Conservation (phyloP, 2,797 vertebrate species). For the Setipinna tenuifilis region DNA sequence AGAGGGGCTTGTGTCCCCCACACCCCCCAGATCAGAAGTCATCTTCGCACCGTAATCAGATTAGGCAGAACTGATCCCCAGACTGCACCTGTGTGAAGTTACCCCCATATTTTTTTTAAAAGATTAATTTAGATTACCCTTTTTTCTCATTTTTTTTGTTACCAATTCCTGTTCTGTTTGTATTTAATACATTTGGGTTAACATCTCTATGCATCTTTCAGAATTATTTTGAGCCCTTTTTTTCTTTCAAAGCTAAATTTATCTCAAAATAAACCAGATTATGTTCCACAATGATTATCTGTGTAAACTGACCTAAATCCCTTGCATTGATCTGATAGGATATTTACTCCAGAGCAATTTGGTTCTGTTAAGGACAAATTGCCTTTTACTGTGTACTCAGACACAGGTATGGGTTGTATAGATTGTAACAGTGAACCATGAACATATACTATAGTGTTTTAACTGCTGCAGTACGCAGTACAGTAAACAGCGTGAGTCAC, state of each 20-base stretch:
- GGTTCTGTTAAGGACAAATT: background rate
- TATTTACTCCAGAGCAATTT: background rate
- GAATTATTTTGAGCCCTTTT: background rate
- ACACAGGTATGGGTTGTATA: background rate
- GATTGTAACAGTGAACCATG: background rate
- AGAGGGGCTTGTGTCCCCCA: background rate
- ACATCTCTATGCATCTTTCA: background rate
- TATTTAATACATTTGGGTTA: background rate
- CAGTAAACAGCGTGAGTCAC: background rate
- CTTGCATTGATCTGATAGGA: background rate
- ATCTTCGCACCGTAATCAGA: slow-evolving; percentile 2
- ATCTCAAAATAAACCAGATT: background rate
- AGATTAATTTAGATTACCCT: too few relatives aligned
- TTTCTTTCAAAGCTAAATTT: background rate
- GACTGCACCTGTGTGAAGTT: background rate
- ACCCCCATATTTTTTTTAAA: background rate
- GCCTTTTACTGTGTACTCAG: background rate
- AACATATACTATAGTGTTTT: too few relatives aligned
- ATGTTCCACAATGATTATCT: background rate
- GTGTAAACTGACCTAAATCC: background rate
- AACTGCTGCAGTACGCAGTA: background rate
- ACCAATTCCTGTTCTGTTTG: background rate
- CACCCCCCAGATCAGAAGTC: background rate
- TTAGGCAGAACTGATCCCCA: background rate
- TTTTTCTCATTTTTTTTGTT: background rate